These are phyloP conservation scores for Pseudobourletiella spinata DNA, from an alignment of 1,140 invertebrate species.

Conservation along the genomic window DNA sequence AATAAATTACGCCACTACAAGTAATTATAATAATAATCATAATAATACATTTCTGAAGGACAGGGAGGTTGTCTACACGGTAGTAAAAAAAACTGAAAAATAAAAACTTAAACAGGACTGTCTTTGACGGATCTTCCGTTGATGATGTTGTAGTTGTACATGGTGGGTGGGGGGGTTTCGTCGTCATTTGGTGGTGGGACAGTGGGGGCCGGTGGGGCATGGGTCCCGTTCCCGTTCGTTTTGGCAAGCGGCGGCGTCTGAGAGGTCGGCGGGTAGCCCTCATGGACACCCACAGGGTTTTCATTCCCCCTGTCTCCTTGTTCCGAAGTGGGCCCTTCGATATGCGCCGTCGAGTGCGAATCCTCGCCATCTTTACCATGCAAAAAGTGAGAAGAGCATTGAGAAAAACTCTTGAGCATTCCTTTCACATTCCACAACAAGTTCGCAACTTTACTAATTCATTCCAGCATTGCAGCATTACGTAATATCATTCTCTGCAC, in stretches of 20 bases:
- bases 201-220: constrained; percentile 32
- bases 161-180: constrained; percentile 8
- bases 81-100: neutral
- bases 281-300: constrained; percentile 22
- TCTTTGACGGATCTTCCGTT: constrained; percentile 34
- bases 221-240: constrained; percentile 25
- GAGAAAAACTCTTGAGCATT: constrained; percentile 28
- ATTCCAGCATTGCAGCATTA: no score
- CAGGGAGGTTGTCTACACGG: neutral
- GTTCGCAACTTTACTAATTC: neutral
- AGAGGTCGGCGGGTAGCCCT: constrained; percentile 15
- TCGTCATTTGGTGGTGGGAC: constrained; percentile 35
- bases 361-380: constrained; percentile 21
- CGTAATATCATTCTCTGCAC: no score
- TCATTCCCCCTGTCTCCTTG: constrained; percentile 28
- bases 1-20: no score
- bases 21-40: no score
- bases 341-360: constrained; percentile 31
- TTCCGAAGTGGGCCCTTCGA: constrained; percentile 26
- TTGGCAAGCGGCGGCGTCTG: constrained; percentile 18
- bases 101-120: constrained; percentile 32
- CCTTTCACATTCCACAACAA: constrained; percentile 1
- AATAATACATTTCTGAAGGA: neutral
- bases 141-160: neutral
- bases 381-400: constrained; percentile 18